These are phyloP conservation scores for Scarus forsteni DNA, from an alignment of 2,797 vertebrate species.

Conservation along the genomic window DNA sequence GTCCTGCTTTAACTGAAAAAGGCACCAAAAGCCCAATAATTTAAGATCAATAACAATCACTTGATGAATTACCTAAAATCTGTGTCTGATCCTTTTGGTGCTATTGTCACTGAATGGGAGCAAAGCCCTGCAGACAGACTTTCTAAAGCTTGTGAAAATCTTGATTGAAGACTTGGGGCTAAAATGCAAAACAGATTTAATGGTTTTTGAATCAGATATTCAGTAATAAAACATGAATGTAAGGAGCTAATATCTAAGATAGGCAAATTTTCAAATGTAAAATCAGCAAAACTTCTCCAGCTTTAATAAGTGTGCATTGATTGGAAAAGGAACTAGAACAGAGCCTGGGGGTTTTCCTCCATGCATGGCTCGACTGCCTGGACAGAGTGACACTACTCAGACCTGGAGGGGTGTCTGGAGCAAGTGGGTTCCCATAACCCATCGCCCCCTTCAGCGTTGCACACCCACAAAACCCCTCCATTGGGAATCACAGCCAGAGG, in stretches of 20 bases:
- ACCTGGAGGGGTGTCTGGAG: conserved; percentile 55
- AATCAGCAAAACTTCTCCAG: conserved; percentile 20
- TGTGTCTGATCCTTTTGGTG: not conserved
- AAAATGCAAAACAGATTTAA: conserved; percentile 1
- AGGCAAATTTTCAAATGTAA: conserved; percentile 23
- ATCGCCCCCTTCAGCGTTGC: conserved; percentile 50
- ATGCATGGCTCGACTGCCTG: conserved; percentile 36
- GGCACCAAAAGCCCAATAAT: too few relatives aligned
- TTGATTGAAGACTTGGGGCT: not conserved
- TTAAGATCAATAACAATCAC: too few relatives aligned
- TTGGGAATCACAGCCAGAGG: conserved; percentile 76
- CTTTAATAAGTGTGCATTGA: conserved; percentile 39
- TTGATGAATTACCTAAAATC: not conserved
- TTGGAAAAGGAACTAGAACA: conserved; percentile 64
- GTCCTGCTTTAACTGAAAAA: too few relatives aligned
- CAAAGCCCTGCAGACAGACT: conserved; percentile 4
- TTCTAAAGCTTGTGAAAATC: not conserved
- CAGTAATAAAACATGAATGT: not conserved
- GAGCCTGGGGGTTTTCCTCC: conserved; percentile 56
- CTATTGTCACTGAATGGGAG: not conserved
- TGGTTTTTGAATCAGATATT: not conserved
- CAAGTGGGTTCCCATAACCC: conserved; percentile 71
- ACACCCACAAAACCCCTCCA: conserved; percentile 54
- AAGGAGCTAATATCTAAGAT: conserved; percentile 4
- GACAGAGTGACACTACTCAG: conserved; percentile 52